Conservation (phyloP, 2,113 vertebrate genomes). For the Petromus typicus region DNA sequence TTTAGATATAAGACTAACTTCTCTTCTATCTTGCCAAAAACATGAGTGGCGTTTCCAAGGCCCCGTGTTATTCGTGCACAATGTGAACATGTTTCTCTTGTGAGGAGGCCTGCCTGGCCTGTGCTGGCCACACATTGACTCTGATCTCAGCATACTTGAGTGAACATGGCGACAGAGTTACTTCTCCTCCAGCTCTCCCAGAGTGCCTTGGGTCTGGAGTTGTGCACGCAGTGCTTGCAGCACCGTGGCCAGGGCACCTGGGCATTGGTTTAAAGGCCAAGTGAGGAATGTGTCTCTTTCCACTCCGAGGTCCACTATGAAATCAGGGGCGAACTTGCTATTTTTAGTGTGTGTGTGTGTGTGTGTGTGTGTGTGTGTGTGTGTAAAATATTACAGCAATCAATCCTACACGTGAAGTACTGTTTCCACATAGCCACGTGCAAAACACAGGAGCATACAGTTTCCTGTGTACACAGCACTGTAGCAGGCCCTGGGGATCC, state of each 20-base stretch:
- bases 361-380: not conserved
- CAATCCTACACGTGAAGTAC: slow-evolving; percentile 22
- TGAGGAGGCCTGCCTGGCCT: not conserved
- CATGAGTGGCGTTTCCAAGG: not conserved
- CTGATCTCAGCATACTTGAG: not conserved
- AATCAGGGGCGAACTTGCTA: not conserved
- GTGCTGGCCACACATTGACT: not conserved
- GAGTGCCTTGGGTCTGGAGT: not conserved
- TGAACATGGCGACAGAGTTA: not conserved
- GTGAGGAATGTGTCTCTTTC: not conserved
- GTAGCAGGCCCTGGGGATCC: not conserved
- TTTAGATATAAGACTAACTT: slow-evolving; percentile 58
- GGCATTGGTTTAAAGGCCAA: not conserved
- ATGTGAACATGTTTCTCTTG: slow-evolving; percentile 21
- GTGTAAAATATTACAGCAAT: not conserved
- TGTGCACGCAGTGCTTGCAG: not conserved
- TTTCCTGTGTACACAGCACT: not conserved
- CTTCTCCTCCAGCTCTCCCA: not conserved
- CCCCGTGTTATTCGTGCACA: slow-evolving; percentile 17
- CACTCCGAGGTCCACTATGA: not conserved
- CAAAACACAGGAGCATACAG: not conserved
- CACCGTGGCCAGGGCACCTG: not conserved
- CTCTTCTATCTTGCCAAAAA: slow-evolving; percentile 56
- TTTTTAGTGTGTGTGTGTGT: not conserved
- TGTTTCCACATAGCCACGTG: not conserved